These are phyloP conservation scores for Drosophila albomicans DNA, from an alignment of 1,140 invertebrate genomes.

Conservation along the genomic window DNA sequence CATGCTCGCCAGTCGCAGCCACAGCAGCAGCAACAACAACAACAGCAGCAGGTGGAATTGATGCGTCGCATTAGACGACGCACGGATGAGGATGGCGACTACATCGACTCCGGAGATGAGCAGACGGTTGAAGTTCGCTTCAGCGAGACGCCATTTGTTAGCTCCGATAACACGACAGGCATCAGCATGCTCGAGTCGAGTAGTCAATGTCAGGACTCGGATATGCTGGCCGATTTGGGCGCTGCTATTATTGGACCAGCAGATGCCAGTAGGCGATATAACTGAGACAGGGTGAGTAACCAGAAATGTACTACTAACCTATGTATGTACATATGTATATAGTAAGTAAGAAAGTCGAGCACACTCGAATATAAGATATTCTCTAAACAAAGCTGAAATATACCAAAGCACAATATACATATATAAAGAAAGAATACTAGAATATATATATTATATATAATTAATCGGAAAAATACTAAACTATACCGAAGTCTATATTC, in stretches of 20 bases:
- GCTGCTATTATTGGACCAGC: conserved; percentile 23
- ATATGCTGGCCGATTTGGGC: conserved; percentile 40
- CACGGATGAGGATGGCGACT: conserved; percentile 70
- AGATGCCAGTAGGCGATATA: conserved; percentile 40
- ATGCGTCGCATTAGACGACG: conserved; percentile 46
- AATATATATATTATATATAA: too few species aligned
- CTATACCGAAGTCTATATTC: too few species aligned
- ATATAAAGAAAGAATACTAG: too few species aligned
- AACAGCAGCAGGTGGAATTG: conserved; percentile 59
- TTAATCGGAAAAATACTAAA: too few species aligned
- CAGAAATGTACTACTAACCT: too few species aligned
- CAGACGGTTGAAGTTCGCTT: conserved; percentile 81
- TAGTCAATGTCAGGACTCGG: conserved; percentile 42
- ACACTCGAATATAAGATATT: too few species aligned
- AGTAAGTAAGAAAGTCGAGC: too few species aligned
- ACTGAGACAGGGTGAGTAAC: conserved; percentile 80
- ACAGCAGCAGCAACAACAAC: conserved; percentile 36
- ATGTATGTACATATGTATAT: too few species aligned
- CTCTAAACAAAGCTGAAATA: too few species aligned
- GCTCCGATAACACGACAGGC: conserved; percentile 75
- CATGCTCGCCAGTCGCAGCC: conserved; percentile 57
- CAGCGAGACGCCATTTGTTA: conserved; percentile 80
- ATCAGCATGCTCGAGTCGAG: conserved; percentile 72
- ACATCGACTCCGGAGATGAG: conserved; percentile 77
- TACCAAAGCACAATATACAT: too few species aligned